Conservation (phyloP, 2,888 invertebrate species). For the Liopterus haemorrhoidalis region DNA sequence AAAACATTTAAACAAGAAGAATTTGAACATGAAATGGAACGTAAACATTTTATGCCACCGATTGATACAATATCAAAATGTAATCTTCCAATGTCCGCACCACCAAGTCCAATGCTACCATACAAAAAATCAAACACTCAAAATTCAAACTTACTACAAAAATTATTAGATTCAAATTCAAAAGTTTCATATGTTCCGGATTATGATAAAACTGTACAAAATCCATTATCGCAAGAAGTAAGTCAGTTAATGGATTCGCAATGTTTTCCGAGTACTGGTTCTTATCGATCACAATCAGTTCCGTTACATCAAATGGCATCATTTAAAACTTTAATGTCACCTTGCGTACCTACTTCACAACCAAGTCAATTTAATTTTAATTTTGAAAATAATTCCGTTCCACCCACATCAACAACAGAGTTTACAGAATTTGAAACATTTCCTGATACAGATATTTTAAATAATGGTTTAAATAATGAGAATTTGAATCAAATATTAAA, state of each 20-base stretch:
- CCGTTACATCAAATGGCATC: constrained; percentile 58
- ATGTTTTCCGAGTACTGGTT: constrained; percentile 30
- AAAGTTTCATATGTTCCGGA: constrained; percentile 50
- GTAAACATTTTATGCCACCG: constrained; percentile 24
- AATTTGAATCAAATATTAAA: constrained; percentile 62
- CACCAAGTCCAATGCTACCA: constrained; percentile 59
- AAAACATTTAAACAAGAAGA: constrained; percentile 30
- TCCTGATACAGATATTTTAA: constrained; percentile 51
- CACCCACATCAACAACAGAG: constrained; percentile 64
- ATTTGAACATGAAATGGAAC: constrained; percentile 38
- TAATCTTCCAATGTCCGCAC: constrained; percentile 58
- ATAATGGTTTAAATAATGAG: constrained; percentile 52
- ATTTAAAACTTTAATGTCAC: constrained; percentile 40
- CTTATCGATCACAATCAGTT: constrained; percentile 69
- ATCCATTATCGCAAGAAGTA: constrained; percentile 55
- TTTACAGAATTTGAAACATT: constrained; percentile 65
- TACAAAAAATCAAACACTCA: constrained; percentile 42
- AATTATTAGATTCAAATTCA: constrained; percentile 48
- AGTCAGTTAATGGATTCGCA: constrained; percentile 54
- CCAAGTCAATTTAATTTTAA: constrained; percentile 30
- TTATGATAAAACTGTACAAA: constrained; percentile 38
- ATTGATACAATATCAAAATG: constrained; percentile 20
- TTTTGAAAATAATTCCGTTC: constrained; percentile 56
- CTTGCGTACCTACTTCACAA: constrained; percentile 29
- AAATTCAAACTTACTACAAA: constrained; percentile 40